phyloP scores from a whole-genome alignment of 2,797 vertebrate species.

The Pseudomugil tenellus region DNA sequence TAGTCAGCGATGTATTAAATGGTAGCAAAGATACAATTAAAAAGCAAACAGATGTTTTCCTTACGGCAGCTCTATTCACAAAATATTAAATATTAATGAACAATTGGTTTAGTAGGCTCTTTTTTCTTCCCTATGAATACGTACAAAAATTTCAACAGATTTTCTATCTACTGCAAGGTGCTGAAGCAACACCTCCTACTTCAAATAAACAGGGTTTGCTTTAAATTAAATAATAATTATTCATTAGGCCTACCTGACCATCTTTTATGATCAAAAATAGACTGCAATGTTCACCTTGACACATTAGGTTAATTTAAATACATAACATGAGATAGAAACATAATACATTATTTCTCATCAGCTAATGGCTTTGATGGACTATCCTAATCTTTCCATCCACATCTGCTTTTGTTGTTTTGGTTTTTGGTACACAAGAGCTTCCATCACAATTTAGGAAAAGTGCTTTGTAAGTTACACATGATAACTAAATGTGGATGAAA shows the following conservation, averaged over 20 bases:
- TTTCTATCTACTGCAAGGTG: not conserved
- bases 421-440: slow-evolving; percentile 13
- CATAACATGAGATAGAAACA: slow-evolving; percentile 9
- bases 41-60: not conserved
- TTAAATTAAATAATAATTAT: slow-evolving; percentile 1
- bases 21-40: not conserved
- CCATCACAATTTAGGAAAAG: slow-evolving; percentile 31
- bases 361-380: slow-evolving; percentile 45
- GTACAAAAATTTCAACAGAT: too few species aligned
- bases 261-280: not conserved
- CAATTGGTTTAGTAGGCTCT: too few species aligned
- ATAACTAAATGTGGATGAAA: slow-evolving; percentile 35
- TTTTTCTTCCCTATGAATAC: not conserved
- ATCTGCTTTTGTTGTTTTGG: slow-evolving; percentile 27
- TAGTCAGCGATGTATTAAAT: not conserved
- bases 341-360: slow-evolving; percentile 44
- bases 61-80: not conserved
- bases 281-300: slow-evolving; percentile 24
- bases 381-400: slow-evolving; percentile 32
- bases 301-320: slow-evolving; percentile 15
- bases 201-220: slow-evolving; percentile 3
- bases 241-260: too few species aligned
- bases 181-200: not conserved
- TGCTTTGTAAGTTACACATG: slow-evolving; percentile 32
- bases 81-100: not conserved